Percentiles rank a stretch among this genome's conserved stretches.
These are phyloP conservation scores for Oophaga sylvatica DNA, from an alignment of 2,797 vertebrate species.

Conservation along the genomic window DNA sequence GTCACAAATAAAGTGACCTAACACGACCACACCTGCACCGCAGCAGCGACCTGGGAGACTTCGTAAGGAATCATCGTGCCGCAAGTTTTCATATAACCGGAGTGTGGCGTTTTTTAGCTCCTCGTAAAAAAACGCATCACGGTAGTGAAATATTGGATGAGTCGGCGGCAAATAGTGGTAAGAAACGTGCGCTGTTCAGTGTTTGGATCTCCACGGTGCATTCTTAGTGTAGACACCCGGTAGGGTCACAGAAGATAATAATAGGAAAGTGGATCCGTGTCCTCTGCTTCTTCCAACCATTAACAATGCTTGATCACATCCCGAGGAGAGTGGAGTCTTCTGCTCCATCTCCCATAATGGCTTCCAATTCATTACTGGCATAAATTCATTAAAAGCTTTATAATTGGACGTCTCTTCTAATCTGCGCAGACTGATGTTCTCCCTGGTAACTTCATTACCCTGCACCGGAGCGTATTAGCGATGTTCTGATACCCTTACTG, in stretches of 20 bases:
- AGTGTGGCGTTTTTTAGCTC: too few relatives aligned
- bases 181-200: not conserved
- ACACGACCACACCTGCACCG: too few relatives aligned
- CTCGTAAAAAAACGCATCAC: too few relatives aligned
- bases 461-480: not conserved
- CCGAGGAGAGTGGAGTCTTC: not conserved
- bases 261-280: not conserved
- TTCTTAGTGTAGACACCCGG: not conserved
- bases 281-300: not conserved
- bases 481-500: not conserved
- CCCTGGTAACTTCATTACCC: not conserved
- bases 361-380: slow-evolving; percentile 28
- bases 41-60: too few relatives aligned
- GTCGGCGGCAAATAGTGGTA: too few relatives aligned
- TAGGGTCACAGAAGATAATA: not conserved
- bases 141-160: too few relatives aligned
- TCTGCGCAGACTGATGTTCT: not conserved
- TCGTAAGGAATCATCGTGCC: too few relatives aligned
- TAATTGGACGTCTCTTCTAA: slow-evolving; percentile 7
- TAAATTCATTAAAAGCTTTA: slow-evolving; percentile 2
- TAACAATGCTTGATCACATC: not conserved
- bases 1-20: too few relatives aligned
- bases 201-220: not conserved
- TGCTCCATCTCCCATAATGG: not conserved
- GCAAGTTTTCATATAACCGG: too few relatives aligned